These are phyloP conservation scores for Delia radicum DNA, from an alignment of 1,140 invertebrate genomes.

Conservation along the genomic window DNA sequence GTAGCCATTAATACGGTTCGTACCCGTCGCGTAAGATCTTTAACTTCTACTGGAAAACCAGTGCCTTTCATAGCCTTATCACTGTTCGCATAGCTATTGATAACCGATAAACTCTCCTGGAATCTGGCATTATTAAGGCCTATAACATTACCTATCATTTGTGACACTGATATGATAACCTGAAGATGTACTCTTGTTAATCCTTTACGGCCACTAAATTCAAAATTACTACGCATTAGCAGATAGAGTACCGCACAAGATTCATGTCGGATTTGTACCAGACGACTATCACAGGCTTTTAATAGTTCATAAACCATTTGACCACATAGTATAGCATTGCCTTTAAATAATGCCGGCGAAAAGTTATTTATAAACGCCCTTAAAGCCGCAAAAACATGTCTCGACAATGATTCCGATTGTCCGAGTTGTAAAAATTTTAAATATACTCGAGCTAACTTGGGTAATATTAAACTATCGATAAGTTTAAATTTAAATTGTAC, in stretches of 20 bases:
- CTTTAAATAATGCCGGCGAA: slow-evolving; percentile 78
- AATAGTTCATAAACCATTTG: slow-evolving; percentile 81
- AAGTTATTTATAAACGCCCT: slow-evolving; percentile 91
- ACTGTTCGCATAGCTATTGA: slow-evolving; percentile 88
- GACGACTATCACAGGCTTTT: slow-evolving; percentile 77
- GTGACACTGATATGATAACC: slow-evolving; percentile 89
- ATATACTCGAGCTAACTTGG: slow-evolving; percentile 79
- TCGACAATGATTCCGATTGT: slow-evolving; percentile 86
- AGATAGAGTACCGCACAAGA: slow-evolving; percentile 88
- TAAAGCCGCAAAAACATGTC: slow-evolving; percentile 87
- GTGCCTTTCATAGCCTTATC: slow-evolving; percentile 93
- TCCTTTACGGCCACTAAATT: slow-evolving; percentile 78
- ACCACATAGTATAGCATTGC: slow-evolving; percentile 80
- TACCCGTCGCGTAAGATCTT: slow-evolving; percentile 88
- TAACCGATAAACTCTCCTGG: slow-evolving; percentile 87
- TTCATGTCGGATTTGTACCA: slow-evolving; percentile 79
- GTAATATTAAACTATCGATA: slow-evolving; percentile 74
- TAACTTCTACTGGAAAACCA: slow-evolving; percentile 83
- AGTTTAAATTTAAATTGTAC: slow-evolving; percentile 73
- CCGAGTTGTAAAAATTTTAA: slow-evolving; percentile 83
- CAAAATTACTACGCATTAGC: slow-evolving; percentile 91
- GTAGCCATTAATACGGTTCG: slow-evolving; percentile 92
- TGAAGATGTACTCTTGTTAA: slow-evolving; percentile 84
- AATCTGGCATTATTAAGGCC: slow-evolving; percentile 86
- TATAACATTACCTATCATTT: slow-evolving; percentile 83